Evolutionary conservation across 2,113 vertebrate species (phyloP), one percentile per base, ranked within the genome.

Genomic region (Triplophysa rosa): DNA sequence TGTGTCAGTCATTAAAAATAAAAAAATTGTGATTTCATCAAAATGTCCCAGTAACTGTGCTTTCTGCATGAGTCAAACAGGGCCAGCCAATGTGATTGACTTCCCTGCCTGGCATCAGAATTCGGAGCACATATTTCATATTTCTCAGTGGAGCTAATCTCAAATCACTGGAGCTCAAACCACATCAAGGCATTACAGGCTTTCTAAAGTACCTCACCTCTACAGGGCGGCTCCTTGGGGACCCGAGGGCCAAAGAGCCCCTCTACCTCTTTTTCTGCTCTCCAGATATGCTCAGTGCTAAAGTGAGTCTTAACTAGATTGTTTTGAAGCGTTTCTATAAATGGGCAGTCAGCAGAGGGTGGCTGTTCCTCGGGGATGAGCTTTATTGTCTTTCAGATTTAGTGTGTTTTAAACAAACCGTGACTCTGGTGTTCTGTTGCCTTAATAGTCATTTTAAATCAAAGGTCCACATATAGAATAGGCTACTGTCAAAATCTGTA

Each of bases 341-440:
- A 83, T 75, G 82, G 59, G 90, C 91, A 91, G 90, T 37, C 72
- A 89, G 91, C 93, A 93, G 84, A 88, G 77, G 70, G 24, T 67
- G 24, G 58, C 71, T 74, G 71, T 26, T 74, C 71, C 71, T 74
- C 33, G 1, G 71, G 71, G 71, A 74, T 74, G 40, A 59, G 45
- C 71, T 62, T 74, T 74, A 74, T 74, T 74, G 71, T 74, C 71
- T 74, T 74, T 74, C 71, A 74, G 71, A 74, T 74, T 74, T 74
- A 74, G 37, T 74, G 71, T 47, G 56, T 47, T 74, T 74, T 61
- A 74, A 74, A 61, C 56, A 74, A 74, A 74, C 71, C 21, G 23
- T 62, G 71, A 74, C 71, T 74, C 4, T 74, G 58, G 14, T 23
- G 40, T 24, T 74, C 58, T 45, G 37, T 23, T 62, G 37, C 26